Percentiles rank a stretch among this genome's conserved stretches.
Evolutionary conservation across 1,140 invertebrate genomes (phyloP).

Genomic region (Drosophila yakuba): DNA sequence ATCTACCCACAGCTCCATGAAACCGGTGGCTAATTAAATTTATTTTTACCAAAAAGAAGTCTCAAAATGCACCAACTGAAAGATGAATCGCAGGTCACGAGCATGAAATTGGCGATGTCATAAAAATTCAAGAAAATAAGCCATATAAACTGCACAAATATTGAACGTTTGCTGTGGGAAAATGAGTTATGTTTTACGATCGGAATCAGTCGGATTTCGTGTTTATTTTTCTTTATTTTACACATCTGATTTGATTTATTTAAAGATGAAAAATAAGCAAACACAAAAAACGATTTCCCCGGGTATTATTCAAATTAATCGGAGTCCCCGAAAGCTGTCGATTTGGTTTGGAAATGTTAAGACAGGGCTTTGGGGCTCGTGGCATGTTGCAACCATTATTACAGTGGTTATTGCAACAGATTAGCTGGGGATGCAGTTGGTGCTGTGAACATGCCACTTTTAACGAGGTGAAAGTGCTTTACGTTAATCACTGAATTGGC

Average conservation of each 20-base stretch:
- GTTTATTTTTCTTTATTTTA: slow-evolving; percentile 44
- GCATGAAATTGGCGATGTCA: slow-evolving; percentile 37
- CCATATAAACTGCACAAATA: slow-evolving; percentile 16
- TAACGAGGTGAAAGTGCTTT: slow-evolving; percentile 16
- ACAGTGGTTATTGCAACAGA: slow-evolving; percentile 38
- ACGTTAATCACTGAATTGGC: slow-evolving; percentile 21
- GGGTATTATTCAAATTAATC: slow-evolving; percentile 53
- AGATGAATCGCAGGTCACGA: slow-evolving; percentile 70
- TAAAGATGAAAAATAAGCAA: background rate
- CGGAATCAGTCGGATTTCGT: slow-evolving; percentile 54
- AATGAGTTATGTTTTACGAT: slow-evolving; percentile 60
- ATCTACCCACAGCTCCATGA: slow-evolving; percentile 19
- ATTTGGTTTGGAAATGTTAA: slow-evolving; percentile 10
- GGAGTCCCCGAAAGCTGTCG: slow-evolving; percentile 5
- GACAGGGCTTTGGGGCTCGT: slow-evolving; percentile 22
- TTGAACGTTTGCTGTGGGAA: slow-evolving; percentile 44
- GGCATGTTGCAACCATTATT: slow-evolving; percentile 32
- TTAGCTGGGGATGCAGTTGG: slow-evolving; percentile 22
- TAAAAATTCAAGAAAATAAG: slow-evolving; percentile 23
- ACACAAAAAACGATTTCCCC: slow-evolving; percentile 2
- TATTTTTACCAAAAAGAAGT: slow-evolving; percentile 49
- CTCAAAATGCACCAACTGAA: slow-evolving; percentile 38
- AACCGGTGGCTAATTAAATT: slow-evolving; percentile 77
- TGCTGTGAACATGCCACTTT: slow-evolving; percentile 2
- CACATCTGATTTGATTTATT: slow-evolving; percentile 21